These are phyloP conservation scores for Coleophora flavipennella DNA, from an alignment of 2,888 invertebrate species.

Conservation along the genomic window DNA sequence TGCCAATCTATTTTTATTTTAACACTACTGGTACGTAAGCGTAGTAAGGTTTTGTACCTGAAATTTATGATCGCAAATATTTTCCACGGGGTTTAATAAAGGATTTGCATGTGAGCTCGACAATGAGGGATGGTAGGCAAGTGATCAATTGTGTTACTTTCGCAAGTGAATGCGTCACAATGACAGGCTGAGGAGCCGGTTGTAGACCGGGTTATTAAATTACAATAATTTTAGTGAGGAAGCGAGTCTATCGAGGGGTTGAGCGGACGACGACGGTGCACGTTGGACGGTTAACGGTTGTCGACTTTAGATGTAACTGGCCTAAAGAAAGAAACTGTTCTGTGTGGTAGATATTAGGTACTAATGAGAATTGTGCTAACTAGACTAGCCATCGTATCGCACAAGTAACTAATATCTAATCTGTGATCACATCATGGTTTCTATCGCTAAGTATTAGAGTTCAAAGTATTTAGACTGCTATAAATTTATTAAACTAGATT, in stretches of 20 bases:
- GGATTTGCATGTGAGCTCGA: conserved; percentile 35
- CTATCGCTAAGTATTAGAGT: too few species aligned
- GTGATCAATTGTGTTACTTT: conserved; percentile 61
- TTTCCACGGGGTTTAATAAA: conserved; percentile 20
- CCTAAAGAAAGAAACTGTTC: not conserved
- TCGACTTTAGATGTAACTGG: conserved; percentile 2
- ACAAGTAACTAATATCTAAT: too few species aligned
- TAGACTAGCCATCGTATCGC: too few species aligned
- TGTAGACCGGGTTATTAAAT: conserved; percentile 53
- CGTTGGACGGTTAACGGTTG: conserved; percentile 13
- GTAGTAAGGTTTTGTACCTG: conserved; percentile 14
- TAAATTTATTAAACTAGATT: too few species aligned
- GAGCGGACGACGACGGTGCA: conserved; percentile 13
- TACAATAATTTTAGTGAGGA: conserved; percentile 48
- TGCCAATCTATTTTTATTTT: conserved; percentile 30
- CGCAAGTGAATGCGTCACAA: conserved; percentile 46
- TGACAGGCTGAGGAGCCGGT: conserved; percentile 28
- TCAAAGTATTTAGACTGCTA: too few species aligned
- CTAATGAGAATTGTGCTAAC: too few species aligned
- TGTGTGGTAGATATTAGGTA: too few species aligned
- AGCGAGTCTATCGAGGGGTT: conserved; percentile 15
- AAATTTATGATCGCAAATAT: conserved; percentile 36
- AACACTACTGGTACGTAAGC: conserved; percentile 9
- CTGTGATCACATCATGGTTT: too few species aligned
- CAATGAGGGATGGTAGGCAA: conserved; percentile 48